Percentiles rank a stretch among this genome's conserved stretches.
Conservation (phyloP, 1,140 invertebrate species). For the Halictus rubicundus region DNA sequence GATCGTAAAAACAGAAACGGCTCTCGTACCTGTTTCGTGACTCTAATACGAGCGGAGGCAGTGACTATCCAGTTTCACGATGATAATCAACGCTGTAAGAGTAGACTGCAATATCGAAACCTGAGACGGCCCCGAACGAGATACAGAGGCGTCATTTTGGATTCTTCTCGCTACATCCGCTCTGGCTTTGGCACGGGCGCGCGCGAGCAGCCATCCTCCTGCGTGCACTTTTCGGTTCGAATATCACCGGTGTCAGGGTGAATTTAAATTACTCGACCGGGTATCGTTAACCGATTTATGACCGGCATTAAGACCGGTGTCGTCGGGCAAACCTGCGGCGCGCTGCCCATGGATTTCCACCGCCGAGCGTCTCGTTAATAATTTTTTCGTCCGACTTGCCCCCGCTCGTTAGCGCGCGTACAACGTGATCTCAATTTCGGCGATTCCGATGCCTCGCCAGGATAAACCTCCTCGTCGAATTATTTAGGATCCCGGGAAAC, state of each 20-base stretch:
- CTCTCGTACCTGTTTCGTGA: conserved; percentile 26
- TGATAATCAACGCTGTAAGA: conserved; percentile 50
- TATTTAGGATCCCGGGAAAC: too few species aligned
- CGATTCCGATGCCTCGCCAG: not conserved
- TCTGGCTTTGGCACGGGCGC: conserved; percentile 15
- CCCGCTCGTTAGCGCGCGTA: too few species aligned
- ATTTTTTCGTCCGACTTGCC: too few species aligned
- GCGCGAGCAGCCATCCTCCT: conserved; percentile 3
- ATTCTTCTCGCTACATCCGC: conserved; percentile 41
- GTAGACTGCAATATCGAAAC: conserved; percentile 50
- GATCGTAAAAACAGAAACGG: conserved; percentile 2
- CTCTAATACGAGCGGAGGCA: conserved; percentile 25
- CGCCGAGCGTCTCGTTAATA: not conserved
- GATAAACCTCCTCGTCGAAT: too few species aligned
- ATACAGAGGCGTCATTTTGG: conserved; percentile 43
- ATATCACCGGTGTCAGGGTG: not conserved
- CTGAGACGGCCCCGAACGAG: conserved; percentile 40
- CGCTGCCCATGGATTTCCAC: not conserved
- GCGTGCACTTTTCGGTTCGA: conserved; percentile 16
- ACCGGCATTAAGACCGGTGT: not conserved
- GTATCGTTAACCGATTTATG: conserved; percentile 1
- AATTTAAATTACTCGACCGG: conserved; percentile 16
- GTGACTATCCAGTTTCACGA: conserved; percentile 44
- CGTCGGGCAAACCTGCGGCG: not conserved
- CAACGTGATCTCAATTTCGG: not conserved